A percentile compares a stretch with the other conserved stretches of the same genome.
phyloP scores from a whole-genome alignment of 2,888 invertebrate species.

The Clistopyga incitator region DNA sequence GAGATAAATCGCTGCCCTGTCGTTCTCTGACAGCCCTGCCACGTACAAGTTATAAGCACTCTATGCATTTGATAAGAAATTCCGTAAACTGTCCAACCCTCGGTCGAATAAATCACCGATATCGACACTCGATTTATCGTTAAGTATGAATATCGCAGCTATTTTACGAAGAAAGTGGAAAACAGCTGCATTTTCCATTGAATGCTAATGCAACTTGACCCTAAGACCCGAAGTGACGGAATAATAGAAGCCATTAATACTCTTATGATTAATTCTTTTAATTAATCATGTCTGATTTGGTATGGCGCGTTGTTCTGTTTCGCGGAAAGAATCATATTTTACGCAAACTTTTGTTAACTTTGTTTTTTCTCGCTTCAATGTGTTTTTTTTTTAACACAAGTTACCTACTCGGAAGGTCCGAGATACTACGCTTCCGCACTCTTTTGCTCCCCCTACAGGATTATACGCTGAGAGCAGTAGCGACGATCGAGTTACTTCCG shows the following conservation, averaged over 20 bases:
- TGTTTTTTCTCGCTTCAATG: neutral
- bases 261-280: slow-evolving; percentile 47
- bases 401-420: slow-evolving; percentile 54
- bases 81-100: slow-evolving; percentile 48
- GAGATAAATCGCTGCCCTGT: neutral
- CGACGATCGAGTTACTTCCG: slow-evolving; percentile 62
- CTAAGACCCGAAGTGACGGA: neutral
- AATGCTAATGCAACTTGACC: slow-evolving; percentile 39
- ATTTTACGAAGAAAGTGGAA: slow-evolving; percentile 28
- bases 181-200: slow-evolving; percentile 50
- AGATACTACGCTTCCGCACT: slow-evolving; percentile 41
- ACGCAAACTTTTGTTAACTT: slow-evolving; percentile 47
- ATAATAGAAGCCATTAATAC: slow-evolving; percentile 32
- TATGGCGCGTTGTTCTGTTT: neutral
- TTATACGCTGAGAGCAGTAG: slow-evolving; percentile 52
- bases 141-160: neutral
- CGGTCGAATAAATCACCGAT: slow-evolving; percentile 41
- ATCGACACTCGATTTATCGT: slow-evolving; percentile 31
- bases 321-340: slow-evolving; percentile 43
- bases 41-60: slow-evolving; percentile 17
- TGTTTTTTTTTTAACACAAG: slow-evolving; percentile 5
- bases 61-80: slow-evolving; percentile 45
- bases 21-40: slow-evolving; percentile 21
- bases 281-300: slow-evolving; percentile 42
- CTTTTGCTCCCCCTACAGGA: slow-evolving; percentile 41